Evolutionary conservation across 2,888 invertebrate species (phyloP), one percentile per base, ranked within the genome.

Genomic region (Lydus trimaculatus): DNA sequence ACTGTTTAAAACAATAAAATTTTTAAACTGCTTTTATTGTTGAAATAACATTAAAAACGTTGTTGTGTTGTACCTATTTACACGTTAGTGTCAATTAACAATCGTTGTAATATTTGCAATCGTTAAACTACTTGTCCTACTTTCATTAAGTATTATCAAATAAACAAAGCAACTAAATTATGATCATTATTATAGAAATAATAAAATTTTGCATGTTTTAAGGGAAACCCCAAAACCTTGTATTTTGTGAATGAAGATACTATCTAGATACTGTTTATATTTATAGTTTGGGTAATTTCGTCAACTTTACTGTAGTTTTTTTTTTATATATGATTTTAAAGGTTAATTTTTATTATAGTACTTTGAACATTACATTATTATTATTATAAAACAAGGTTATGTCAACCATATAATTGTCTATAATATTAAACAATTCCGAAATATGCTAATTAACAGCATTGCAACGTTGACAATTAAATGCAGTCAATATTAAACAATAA

Each of bases 321-420:
- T 28, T 6, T 28, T 56, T 25, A 8, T 48, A 15, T 9, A 52
- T 31, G 31, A 58, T 64, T 36, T 64, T 36, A 64, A 64, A 64
- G 48, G 48, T 58, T 56, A 36, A 31, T 33, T 64, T 65, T 65
- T 43, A 65, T 25, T 13, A 36, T n/a, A 15, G 66, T 31, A 62
- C 66, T 66, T 66, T 58, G 66, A 58, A 63, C 66, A 63, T 62
- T 62, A 39, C 61, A 58, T 58, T 62, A 62, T 28, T 43, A n/a
- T n/a, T 66, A 66, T 61, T 62, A 28, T 62, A 23, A 33, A 23
- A 66, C 66, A 66, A 66, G 63, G 66, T 58, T 66, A 63, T 59
- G 17, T 28, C 39, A 48, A 65, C 28, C 25, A 31, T 36, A 33
- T 56, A 65, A 65, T 39, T 61, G 61, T 36, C 20, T 60, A 64